Percentiles rank a stretch among this genome's conserved stretches.
phyloP scores from a whole-genome alignment of 2,113 vertebrate genomes.

The Sander vitreus region DNA sequence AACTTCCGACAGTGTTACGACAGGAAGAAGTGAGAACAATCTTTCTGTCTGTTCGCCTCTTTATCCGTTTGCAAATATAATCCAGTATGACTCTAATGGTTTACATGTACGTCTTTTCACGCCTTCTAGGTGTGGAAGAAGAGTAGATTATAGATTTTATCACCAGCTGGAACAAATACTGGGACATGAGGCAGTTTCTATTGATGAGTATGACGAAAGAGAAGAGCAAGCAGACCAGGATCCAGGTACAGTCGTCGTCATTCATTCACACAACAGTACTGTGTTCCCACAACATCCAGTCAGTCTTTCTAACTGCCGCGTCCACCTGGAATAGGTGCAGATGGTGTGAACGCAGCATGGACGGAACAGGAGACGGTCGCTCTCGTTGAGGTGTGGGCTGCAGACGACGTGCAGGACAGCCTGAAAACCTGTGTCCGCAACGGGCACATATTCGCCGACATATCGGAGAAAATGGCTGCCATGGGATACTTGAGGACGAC shows the following conservation, averaged over 20 bases:
- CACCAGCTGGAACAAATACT: constrained; percentile 76
- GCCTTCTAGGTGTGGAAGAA: constrained; percentile 64
- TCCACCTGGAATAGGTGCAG: background rate
- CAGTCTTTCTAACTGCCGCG: background rate
- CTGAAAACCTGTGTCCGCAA: constrained; percentile 75
- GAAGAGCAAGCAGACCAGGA: constrained; percentile 71
- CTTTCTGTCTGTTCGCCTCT: background rate
- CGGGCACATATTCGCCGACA: constrained; percentile 70
- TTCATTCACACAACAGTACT: background rate
- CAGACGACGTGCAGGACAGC: constrained; percentile 74
- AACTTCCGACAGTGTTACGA: constrained; percentile 78
- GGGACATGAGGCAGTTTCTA: constrained; percentile 61
- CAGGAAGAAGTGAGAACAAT: constrained; percentile 72
- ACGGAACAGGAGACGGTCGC: constrained; percentile 75
- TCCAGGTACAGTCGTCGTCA: constrained; percentile 40
- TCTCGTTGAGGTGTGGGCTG: constrained; percentile 76
- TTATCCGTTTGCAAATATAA: background rate
- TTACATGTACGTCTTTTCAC: background rate
- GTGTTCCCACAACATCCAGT: background rate
- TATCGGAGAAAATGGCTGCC: constrained; percentile 64
- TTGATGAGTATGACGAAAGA: constrained; percentile 72
- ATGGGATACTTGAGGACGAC: constrained; percentile 65
- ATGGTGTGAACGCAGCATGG: constrained; percentile 61
- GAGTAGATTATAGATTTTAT: constrained; percentile 76
- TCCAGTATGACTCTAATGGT: background rate